Conservation (phyloP, 2,888 invertebrate species). For the Eristalis tenax region DNA sequence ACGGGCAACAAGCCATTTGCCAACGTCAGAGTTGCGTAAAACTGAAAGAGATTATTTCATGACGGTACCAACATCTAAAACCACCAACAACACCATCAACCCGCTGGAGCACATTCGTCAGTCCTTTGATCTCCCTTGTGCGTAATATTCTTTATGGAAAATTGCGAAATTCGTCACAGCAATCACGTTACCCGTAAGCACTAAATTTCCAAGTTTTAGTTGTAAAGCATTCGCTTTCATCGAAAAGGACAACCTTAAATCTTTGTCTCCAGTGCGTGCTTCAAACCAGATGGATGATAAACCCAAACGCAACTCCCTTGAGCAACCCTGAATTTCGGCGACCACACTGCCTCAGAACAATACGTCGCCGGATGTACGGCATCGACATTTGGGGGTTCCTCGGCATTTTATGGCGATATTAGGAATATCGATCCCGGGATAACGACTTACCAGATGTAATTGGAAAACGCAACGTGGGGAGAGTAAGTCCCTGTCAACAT, state of each 20-base stretch:
- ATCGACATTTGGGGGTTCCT: background rate
- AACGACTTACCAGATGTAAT: background rate
- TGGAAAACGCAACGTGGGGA: background rate
- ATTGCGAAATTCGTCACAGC: background rate
- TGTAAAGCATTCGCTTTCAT: background rate
- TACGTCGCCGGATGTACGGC: background rate
- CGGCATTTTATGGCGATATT: background rate
- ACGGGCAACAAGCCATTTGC: no score
- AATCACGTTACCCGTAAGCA: background rate
- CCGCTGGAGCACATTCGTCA: background rate
- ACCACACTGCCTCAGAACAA: background rate
- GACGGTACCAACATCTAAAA: background rate
- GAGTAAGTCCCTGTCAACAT: background rate
- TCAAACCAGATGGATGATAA: background rate
- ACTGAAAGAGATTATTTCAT: no score
- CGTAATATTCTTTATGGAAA: background rate
- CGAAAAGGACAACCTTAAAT: background rate
- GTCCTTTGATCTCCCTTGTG: background rate
- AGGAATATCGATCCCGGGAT: background rate
- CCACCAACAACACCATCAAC: background rate
- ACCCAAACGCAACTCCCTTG: background rate
- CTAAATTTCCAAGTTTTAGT: background rate
- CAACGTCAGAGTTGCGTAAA: no score
- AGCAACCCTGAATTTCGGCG: background rate
- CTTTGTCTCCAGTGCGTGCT: background rate